phyloP scores from a whole-genome alignment of 2,888 invertebrate species.

The Monopis laevigella region DNA sequence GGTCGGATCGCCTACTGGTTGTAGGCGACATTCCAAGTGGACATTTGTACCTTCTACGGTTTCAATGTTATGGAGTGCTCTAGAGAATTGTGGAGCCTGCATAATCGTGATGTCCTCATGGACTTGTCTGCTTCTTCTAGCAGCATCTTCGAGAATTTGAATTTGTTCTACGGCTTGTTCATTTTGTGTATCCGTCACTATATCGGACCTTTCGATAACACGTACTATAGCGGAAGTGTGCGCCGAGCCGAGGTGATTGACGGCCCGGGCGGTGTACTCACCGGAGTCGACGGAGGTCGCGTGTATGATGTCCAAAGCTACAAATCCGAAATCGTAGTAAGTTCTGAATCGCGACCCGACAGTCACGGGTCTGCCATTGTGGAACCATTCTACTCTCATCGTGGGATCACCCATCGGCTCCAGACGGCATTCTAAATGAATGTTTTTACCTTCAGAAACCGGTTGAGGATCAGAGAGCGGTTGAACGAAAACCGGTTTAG shows the following conservation, averaged over 20 bases:
- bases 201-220: constrained; percentile 82
- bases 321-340: constrained; percentile 97
- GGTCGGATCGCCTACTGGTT: constrained; percentile 90
- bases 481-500: constrained; percentile 93
- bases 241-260: constrained; percentile 92
- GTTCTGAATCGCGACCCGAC: constrained; percentile 93
- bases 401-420: constrained; percentile 97
- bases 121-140: constrained; percentile 74
- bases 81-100: constrained; percentile 88
- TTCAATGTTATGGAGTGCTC: constrained; percentile 88
- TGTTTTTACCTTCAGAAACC: constrained; percentile 87
- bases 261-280: constrained; percentile 93
- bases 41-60: constrained; percentile 91
- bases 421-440: constrained; percentile 89
- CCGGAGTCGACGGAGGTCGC: constrained; percentile 94
- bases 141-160: constrained; percentile 85
- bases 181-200: constrained; percentile 90
- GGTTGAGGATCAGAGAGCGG: constrained; percentile 88
- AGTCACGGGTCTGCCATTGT: constrained; percentile 89
- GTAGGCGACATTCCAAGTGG: constrained; percentile 89
- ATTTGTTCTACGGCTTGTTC: constrained; percentile 93
- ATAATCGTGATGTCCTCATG: constrained; percentile 84
- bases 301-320: constrained; percentile 94
- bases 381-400: constrained; percentile 96
- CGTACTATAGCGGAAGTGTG: constrained; percentile 91